Conservation (phyloP, 2,797 vertebrate species). For the Manis javanica region DNA sequence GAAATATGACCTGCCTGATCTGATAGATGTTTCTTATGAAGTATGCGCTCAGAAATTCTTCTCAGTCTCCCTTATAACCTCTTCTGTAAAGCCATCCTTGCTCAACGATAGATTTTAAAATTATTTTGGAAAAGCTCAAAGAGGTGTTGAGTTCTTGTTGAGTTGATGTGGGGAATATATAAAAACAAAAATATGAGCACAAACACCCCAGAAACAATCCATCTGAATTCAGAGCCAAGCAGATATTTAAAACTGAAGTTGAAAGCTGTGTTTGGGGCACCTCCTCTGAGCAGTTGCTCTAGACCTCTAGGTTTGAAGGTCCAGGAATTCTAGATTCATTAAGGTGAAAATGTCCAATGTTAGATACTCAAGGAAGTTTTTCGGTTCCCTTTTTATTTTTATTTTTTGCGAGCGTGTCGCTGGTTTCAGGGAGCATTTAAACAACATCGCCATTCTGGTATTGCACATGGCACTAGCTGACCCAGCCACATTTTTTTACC, state of each 20-base stretch:
- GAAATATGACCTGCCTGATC: neutral
- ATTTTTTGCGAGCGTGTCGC: too few species aligned
- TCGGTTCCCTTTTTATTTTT: too few species aligned
- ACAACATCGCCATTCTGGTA: too few species aligned
- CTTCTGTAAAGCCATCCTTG: neutral
- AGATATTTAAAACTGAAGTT: neutral
- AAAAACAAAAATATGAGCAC: neutral
- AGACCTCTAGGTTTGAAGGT: neutral
- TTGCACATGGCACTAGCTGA: too few species aligned
- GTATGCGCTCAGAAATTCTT: neutral
- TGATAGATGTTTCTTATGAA: neutral
- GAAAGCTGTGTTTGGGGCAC: neutral
- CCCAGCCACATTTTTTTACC: too few species aligned
- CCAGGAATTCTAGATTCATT: neutral
- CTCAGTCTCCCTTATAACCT: neutral
- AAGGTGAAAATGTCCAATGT: too few species aligned
- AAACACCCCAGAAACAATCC: neutral
- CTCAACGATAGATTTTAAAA: neutral
- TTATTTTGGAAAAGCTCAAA: neutral
- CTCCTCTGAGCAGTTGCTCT: neutral
- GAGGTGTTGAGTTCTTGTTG: neutral
- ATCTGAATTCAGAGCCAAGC: neutral
- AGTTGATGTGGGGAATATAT: neutral
- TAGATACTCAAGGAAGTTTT: too few species aligned
- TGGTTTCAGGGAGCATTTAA: too few species aligned